phyloP scores from a whole-genome alignment of 2,888 invertebrate species.

The Microdon myrmicae region DNA sequence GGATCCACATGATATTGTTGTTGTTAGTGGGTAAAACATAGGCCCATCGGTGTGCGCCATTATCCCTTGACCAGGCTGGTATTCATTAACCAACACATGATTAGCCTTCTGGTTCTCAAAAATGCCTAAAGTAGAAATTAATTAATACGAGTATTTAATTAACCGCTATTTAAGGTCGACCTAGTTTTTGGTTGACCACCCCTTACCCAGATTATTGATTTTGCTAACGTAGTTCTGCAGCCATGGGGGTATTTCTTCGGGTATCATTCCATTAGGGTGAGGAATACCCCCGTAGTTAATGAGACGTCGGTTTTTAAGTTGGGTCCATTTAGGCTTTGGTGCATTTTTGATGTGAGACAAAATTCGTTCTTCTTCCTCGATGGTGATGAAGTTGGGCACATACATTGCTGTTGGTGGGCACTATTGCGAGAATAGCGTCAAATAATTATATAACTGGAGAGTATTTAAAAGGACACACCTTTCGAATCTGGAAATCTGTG shows the following conservation, averaged over 20 bases:
- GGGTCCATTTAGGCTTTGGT: constrained; percentile 97
- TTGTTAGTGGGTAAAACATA: constrained; percentile 89
- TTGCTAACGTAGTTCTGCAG: constrained; percentile 77
- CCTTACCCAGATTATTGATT: constrained; percentile 73
- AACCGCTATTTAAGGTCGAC: constrained; percentile 3
- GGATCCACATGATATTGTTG: constrained; percentile 92
- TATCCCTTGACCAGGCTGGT: constrained; percentile 92
- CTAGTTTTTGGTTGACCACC: neutral
- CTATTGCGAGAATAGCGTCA: constrained; percentile 42
- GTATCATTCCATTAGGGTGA: constrained; percentile 91
- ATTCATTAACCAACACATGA: constrained; percentile 95
- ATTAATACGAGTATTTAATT: neutral
- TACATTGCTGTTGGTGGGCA: constrained; percentile 70
- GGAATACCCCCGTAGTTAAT: constrained; percentile 98
- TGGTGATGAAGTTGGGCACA: constrained; percentile 86
- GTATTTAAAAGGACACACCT: constrained; percentile 52
- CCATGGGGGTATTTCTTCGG: constrained; percentile 90
- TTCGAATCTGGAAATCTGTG: constrained; percentile 62
- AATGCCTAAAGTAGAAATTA: constrained; percentile 53
- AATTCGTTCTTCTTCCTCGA: constrained; percentile 77
- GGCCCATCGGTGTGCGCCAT: constrained; percentile 98
- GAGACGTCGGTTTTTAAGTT: constrained; percentile 87
- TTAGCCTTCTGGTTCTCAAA: constrained; percentile 82
- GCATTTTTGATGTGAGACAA: constrained; percentile 78
- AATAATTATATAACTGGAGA: neutral